A percentile compares a stretch with the other conserved stretches of the same genome.
Evolutionary conservation across 2,797 vertebrate species (phyloP).

Genomic region (Heterohyrax brucei): DNA sequence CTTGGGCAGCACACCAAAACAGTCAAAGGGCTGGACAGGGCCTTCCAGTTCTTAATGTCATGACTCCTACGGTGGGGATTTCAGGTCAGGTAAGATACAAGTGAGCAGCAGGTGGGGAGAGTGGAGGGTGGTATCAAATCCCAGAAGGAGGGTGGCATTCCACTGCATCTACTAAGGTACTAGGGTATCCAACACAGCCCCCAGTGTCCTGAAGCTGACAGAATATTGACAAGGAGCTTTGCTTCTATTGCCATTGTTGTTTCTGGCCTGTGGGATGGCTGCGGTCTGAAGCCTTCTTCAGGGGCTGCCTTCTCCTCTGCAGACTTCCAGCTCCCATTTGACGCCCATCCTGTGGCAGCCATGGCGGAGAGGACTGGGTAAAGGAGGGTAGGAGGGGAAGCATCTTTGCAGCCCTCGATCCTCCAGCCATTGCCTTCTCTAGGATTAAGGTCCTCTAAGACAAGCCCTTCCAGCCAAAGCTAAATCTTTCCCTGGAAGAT

Average conservation of each 20-base stretch:
- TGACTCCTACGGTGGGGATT: accelerated
- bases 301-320: neutral
- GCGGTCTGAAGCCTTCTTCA: neutral
- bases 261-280: neutral
- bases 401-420: too few species aligned
- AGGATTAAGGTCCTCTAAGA: neutral
- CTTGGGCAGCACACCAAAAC: neutral
- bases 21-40: neutral
- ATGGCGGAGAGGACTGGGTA: neutral
- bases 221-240: neutral
- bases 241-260: accelerated
- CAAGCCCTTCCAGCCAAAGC: neutral
- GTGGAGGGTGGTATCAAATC: neutral
- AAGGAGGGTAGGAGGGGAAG: too few species aligned
- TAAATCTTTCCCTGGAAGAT: neutral
- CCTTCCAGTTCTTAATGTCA: accelerated
- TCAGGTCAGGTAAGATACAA: accelerated
- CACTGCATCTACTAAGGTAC: accelerated
- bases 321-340: accelerated
- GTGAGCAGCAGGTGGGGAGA: accelerated
- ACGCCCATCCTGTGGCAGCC: neutral
- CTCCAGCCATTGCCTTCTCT: neutral
- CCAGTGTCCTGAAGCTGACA: neutral
- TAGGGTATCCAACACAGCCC: accelerated
- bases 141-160: neutral